Evolutionary conservation across 2,797 vertebrate genomes (phyloP).

Genomic region (Mycteria americana): DNA sequence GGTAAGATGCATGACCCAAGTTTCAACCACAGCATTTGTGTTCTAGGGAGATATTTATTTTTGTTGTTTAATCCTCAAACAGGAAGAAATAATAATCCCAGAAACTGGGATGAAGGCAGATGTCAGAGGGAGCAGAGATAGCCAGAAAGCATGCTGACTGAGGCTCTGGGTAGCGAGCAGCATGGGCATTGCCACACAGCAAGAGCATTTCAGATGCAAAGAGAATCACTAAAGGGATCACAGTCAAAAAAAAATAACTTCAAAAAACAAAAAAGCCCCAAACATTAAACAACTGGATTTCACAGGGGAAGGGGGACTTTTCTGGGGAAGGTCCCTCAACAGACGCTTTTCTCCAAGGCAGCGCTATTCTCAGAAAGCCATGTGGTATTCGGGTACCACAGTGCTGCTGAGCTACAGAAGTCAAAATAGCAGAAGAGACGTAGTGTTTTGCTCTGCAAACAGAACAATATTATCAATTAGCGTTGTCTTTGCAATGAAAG

Average conservation of each 20-base stretch:
- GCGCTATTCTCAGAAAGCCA: background rate
- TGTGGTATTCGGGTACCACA: background rate
- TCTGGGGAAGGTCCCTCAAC: background rate
- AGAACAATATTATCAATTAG: background rate
- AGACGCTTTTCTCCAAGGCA: background rate
- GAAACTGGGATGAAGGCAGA: background rate
- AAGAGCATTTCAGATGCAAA: background rate
- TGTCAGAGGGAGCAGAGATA: background rate
- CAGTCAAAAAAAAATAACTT: background rate
- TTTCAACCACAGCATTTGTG: background rate
- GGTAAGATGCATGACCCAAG: background rate
- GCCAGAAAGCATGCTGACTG: background rate
- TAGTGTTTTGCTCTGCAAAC: background rate
- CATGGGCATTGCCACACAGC: background rate
- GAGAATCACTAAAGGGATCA: background rate
- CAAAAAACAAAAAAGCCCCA: background rate
- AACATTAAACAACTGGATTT: background rate
- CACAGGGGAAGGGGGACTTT: background rate
- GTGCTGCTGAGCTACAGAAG: background rate
- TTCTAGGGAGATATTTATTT: background rate
- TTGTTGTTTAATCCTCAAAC: background rate
- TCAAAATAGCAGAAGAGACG: background rate
- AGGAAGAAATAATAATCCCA: background rate
- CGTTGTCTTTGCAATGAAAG: background rate
- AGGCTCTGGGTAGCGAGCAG: background rate